These are phyloP conservation scores for Linepithema humile DNA, from an alignment of 1,140 invertebrate genomes.

Conservation along the genomic window DNA sequence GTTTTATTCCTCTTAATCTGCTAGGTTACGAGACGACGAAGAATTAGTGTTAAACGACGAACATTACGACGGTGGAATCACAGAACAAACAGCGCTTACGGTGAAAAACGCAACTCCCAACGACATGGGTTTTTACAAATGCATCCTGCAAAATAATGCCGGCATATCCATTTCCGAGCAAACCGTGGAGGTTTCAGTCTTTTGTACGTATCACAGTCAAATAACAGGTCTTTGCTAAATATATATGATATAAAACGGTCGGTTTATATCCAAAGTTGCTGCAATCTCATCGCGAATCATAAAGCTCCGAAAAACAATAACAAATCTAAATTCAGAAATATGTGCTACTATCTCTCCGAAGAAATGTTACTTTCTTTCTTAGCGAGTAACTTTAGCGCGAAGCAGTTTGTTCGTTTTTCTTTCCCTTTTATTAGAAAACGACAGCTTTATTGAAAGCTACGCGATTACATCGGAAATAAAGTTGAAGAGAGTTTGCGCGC, in stretches of 20 bases:
- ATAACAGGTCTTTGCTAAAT: neutral
- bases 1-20: neutral
- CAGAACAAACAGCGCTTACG: slow-evolving; percentile 89
- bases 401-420: neutral
- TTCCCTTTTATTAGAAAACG: slow-evolving; percentile 27
- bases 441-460: slow-evolving; percentile 23
- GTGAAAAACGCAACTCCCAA: slow-evolving; percentile 90
- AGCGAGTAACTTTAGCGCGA: neutral
- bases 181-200: slow-evolving; percentile 89
- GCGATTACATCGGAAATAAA: slow-evolving; percentile 32
- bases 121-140: slow-evolving; percentile 93
- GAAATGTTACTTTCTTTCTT: slow-evolving; percentile 20
- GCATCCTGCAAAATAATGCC: slow-evolving; percentile 90
- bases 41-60: slow-evolving; percentile 87
- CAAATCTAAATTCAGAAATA: slow-evolving; percentile 16
- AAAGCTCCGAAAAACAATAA: slow-evolving; percentile 9
- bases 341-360: neutral
- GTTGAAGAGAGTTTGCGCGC: neutral
- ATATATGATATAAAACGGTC: neutral
- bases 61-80: slow-evolving; percentile 90
- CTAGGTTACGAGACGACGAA: slow-evolving; percentile 90
- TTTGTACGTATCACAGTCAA: slow-evolving; percentile 88
- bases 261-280: neutral
- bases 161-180: slow-evolving; percentile 89
- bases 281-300: neutral